Evolutionary conservation across 2,888 invertebrate species (phyloP).

Genomic region (Theretra japonica): DNA sequence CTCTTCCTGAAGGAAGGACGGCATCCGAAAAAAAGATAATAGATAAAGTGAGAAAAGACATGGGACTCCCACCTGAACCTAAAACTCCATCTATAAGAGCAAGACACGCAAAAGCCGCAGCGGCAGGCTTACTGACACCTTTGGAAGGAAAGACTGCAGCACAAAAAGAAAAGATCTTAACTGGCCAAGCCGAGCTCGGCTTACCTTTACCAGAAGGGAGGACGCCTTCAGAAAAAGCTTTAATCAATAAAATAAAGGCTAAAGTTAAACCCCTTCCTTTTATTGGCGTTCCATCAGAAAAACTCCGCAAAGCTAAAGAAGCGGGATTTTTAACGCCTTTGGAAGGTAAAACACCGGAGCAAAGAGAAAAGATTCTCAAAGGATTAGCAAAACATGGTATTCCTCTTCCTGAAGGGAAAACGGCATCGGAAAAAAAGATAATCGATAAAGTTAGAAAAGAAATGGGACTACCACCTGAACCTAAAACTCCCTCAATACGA

Average conservation of each 20-base stretch:
- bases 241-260: slow-evolving; percentile 44
- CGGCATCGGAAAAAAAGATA: slow-evolving; percentile 39
- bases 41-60: slow-evolving; percentile 35
- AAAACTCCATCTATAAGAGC: slow-evolving; percentile 37
- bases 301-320: slow-evolving; percentile 41
- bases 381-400: slow-evolving; percentile 42
- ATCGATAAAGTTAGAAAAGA: slow-evolving; percentile 38
- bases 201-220: slow-evolving; percentile 49
- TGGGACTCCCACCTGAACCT: slow-evolving; percentile 45
- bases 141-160: slow-evolving; percentile 48
- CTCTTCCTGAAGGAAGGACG: slow-evolving; percentile 42
- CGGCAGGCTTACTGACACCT: slow-evolving; percentile 45
- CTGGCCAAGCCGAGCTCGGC: slow-evolving; percentile 42
- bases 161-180: slow-evolving; percentile 49
- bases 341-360: slow-evolving; percentile 45
- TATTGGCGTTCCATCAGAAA: slow-evolving; percentile 32
- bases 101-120: slow-evolving; percentile 42
- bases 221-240: slow-evolving; percentile 47
- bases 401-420: slow-evolving; percentile 43
- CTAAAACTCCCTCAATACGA: slow-evolving; percentile 39
- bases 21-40: slow-evolving; percentile 39
- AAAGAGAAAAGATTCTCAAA: slow-evolving; percentile 50
- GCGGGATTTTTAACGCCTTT: slow-evolving; percentile 49
- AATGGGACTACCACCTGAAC: slow-evolving; percentile 44
- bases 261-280: slow-evolving; percentile 16